Evolutionary conservation across 2,888 invertebrate genomes (phyloP).

Genomic region (Lacanobia wlatinum): DNA sequence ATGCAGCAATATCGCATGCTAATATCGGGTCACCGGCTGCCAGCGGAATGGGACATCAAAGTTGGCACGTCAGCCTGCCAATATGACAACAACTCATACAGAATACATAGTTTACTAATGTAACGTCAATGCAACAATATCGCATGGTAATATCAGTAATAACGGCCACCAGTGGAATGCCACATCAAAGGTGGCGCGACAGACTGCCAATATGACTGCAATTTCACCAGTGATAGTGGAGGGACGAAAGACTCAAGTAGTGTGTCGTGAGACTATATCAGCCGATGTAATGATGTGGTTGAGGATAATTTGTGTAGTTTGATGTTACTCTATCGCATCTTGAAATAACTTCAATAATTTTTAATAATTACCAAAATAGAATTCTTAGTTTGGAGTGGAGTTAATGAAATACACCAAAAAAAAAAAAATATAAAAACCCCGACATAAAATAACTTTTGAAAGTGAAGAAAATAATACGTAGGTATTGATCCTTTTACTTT

Average conservation of each 20-base stretch:
- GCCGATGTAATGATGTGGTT: neutral
- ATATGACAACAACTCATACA: no score
- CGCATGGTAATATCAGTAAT: constrained; percentile 13
- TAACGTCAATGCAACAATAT: constrained; percentile 3
- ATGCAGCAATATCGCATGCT: neutral
- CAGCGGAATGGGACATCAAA: neutral
- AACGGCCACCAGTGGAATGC: constrained; percentile 6
- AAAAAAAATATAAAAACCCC: no score
- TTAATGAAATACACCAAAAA: no score
- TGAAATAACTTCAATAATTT: no score
- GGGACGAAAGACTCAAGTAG: constrained; percentile 21
- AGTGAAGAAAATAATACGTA: no score
- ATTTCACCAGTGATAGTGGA: constrained; percentile 28
- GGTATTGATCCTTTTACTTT: no score
- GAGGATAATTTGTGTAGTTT: no score
- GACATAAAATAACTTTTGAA: no score
- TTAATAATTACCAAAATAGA: no score
- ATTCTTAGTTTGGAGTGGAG: no score
- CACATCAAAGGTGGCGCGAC: neutral
- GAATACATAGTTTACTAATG: neutral
- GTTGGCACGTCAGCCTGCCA: neutral
- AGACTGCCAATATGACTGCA: constrained; percentile 18
- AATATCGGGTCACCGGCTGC: neutral
- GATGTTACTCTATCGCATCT: no score
- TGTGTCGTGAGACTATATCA: neutral